Base-by-base conservation (phyloP, 1,140 invertebrate genomes). In the Lineus longissimus region DNA sequence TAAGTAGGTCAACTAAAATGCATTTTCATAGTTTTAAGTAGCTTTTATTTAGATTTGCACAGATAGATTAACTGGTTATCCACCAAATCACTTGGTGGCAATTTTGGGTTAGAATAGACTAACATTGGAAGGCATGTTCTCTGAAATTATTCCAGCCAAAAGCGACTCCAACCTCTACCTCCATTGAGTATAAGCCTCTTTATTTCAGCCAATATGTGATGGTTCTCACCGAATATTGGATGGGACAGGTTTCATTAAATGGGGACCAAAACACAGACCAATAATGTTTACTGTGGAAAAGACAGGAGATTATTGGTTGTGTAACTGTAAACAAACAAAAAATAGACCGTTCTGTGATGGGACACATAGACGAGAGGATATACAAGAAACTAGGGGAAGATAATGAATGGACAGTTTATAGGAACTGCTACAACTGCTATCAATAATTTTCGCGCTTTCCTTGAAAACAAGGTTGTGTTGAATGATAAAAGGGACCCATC, bases 301-400 rank as follows among this genome's bases (percentile, higher is more conserved):
- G 83, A 91, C 89, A 0, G 94, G 94, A 79, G 91, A 96, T 17
- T 97, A 97, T 76, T 98, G 93, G 93, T 83, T 99, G 2, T 99
- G 97, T 79, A 97, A 97, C 77, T 99, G 97, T 78, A 99, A 99
- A 80, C 95, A 98, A 79, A 96, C 95, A 2, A 86, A 86, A 47
- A 91, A 95, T 73, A 85, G 93, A 72, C 97, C 97, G 9, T 98
- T 98, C 79, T 99, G 97, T 86, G 97, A 99, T 86, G 96, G 96
- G 25, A 91, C 94, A 27, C 96, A 98, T 79, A 90, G 91, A 80
- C 81, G 82, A 58, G 81, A 85, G 59, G 84, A 88, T 43, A 86
- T 93, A 63, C 88, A 91, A 76, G 72, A 65, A 41, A 69, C 73
- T 55, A 58, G 72, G 23, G 64, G 61, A 63, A 64, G 30, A 36